phyloP scores from a whole-genome alignment of 2,888 invertebrate genomes.

The Tipula unca region DNA sequence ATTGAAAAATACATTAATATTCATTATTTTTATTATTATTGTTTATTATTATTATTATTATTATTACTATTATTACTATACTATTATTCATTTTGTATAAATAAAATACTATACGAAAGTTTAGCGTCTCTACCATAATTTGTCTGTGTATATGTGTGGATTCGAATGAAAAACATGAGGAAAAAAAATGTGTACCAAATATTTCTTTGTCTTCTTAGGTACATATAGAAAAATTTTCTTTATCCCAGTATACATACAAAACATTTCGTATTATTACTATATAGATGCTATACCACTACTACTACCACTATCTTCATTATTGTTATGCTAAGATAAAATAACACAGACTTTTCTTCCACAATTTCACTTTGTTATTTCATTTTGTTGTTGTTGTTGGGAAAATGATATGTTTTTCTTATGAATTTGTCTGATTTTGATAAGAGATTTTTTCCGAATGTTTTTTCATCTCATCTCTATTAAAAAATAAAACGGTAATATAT shows the following conservation, averaged over 20 bases:
- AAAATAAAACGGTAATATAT: not conserved
- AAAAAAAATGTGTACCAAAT: not conserved
- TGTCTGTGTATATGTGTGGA: not conserved
- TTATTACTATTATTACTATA: not conserved
- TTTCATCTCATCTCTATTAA: slow-evolving; percentile 4
- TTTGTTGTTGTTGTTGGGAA: not conserved
- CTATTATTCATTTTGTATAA: not conserved
- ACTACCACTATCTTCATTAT: not conserved
- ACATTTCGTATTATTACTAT: not conserved
- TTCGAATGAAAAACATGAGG: not conserved
- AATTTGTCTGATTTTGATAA: not conserved
- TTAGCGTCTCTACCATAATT: not conserved
- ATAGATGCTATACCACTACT: not conserved
- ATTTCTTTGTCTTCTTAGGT: not conserved
- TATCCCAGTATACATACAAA: not conserved
- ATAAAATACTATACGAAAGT: not conserved
- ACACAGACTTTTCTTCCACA: not conserved
- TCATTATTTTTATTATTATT: slow-evolving; percentile 14
- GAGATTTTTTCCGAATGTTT: not conserved
- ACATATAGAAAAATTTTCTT: not conserved
- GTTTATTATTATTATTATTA: not conserved
- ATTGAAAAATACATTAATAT: slow-evolving; percentile 8
- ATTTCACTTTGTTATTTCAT: not conserved
- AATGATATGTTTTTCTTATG: not conserved
- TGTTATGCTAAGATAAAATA: not conserved